Evolutionary conservation across 2,113 vertebrate species (phyloP).

Genomic region (Picathartes gymnocephalus): DNA sequence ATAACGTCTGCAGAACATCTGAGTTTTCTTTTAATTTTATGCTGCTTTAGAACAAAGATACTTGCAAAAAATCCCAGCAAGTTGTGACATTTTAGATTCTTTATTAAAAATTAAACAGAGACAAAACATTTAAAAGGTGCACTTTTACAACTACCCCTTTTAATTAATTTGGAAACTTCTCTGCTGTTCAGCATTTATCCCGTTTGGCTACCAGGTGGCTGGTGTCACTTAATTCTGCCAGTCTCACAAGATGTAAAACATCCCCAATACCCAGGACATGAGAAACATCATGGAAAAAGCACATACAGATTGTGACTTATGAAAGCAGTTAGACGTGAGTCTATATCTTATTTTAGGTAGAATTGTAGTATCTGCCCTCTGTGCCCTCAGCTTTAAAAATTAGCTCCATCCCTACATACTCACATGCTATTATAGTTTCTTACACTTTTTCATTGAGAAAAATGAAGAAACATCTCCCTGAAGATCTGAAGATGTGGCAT

Average conservation of each 20-base stretch:
- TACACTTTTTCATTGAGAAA: neutral
- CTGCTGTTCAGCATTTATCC: neutral
- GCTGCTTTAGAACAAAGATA: neutral
- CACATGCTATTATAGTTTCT: neutral
- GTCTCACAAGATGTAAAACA: neutral
- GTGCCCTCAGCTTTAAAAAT: neutral
- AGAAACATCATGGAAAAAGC: neutral
- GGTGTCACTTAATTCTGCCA: neutral
- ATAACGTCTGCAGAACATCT: neutral
- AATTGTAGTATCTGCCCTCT: neutral
- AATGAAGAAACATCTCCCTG: neutral
- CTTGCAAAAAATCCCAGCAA: neutral
- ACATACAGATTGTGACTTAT: neutral
- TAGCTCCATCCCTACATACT: neutral
- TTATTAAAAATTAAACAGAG: neutral
- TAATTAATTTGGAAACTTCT: neutral
- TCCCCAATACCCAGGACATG: neutral
- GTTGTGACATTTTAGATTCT: neutral
- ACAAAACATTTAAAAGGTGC: neutral
- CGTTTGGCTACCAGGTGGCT: neutral
- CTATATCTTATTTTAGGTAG: neutral
- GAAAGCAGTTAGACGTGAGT: neutral
- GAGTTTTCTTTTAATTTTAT: constrained; percentile 1
- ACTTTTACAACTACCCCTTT: neutral
- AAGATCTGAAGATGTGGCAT: neutral